Evolutionary conservation across 2,888 invertebrate species (phyloP), one percentile per base, ranked within the genome.

Genomic region (Cephus nigrinus): DNA sequence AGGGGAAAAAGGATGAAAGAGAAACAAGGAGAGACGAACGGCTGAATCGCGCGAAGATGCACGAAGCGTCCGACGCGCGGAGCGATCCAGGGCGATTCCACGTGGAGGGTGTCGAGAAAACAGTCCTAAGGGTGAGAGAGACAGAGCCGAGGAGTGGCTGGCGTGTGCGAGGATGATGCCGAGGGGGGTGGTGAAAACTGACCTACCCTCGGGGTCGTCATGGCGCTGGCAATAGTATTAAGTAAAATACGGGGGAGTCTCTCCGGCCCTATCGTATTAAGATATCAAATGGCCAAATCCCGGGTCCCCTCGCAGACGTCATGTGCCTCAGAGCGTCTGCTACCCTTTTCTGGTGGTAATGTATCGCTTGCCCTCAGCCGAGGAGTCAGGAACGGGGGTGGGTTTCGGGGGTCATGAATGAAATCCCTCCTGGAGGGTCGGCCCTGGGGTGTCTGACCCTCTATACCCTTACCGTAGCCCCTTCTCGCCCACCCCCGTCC

Each of bases 371-470:
- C 86, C 87, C 87, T 89, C 84, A 84, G 82, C 82, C 82, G 81
- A 83, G 80, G 78, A 75, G 76, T 79, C 82, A 77, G 82, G 80
- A 81, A 82, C 79, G 83, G 84, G 82, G 83, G 83, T 83, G 84
- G 86, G 81, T 82, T 76, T 78, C 79, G 83, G 84, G 83, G 82
- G 82, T 83, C 88, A 91, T 91, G 91, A 91, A 91, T 91, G 91
- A 90, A 90, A 91, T 91, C 90, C 90, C 91, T 90, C 89, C 86
- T 85, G 87, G 88, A 90, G 90, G 89, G 89, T 88, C 87, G 86
- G 81, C 79, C 85, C 84, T 83, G 86, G 88, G 90, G 89, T 89
- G 88, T 84, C 86, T 87, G 90, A 91, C 90, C 90, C 91, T 90
- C 90, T 86, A 84, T 85, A 86, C 86, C 84, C 86, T 85, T 83